Percentiles rank a stretch among this genome's conserved stretches.
Conservation (phyloP, 2,797 vertebrate species). For the Myotis planiceps region DNA sequence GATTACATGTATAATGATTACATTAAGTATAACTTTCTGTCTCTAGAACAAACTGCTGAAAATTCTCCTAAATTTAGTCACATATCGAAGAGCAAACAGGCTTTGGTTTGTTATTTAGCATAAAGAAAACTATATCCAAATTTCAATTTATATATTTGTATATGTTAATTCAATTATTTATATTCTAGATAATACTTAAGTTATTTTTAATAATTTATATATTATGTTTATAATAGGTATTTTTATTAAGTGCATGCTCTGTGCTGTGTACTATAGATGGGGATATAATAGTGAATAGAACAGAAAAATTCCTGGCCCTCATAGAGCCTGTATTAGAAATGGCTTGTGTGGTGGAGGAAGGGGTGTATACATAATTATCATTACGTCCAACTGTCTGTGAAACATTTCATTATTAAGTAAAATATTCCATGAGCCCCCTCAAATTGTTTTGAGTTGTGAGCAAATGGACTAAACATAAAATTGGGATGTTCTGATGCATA, state of each 20-base stretch:
- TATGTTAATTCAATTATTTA: neutral
- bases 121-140: slow-evolving; percentile 12
- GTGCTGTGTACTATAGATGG: neutral
- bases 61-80: slow-evolving; percentile 38
- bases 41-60: slow-evolving; percentile 10
- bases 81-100: slow-evolving; percentile 34
- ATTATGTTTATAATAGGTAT: neutral
- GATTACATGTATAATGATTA: neutral
- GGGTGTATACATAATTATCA: neutral
- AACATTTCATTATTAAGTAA: neutral
- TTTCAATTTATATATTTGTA: neutral
- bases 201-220: neutral
- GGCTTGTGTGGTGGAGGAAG: neutral
- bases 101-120: neutral
- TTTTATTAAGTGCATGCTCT: no score
- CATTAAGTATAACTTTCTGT: neutral
- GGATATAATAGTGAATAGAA: neutral
- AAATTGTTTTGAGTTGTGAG: neutral
- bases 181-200: neutral
- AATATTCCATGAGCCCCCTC: neutral
- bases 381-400: neutral
- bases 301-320: neutral
- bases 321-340: neutral
- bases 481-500: neutral
- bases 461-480: neutral